A percentile compares a stretch with the other conserved stretches of the same genome.
Conservation (phyloP, 1,140 invertebrate genomes). For the Macrobrachium rosenbergii region DNA sequence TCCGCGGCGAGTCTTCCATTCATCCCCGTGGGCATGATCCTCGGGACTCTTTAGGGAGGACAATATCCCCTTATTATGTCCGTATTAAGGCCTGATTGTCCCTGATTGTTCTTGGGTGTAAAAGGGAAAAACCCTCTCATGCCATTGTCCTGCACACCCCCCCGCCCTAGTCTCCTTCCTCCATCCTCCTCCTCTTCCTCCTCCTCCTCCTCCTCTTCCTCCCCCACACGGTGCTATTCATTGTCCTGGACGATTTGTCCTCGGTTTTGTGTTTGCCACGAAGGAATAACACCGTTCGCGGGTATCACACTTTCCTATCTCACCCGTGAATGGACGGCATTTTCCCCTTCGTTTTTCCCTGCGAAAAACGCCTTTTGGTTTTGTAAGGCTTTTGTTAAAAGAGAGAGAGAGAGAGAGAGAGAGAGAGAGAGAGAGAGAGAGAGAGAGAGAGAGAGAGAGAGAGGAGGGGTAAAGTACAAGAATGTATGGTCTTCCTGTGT, state of each 20-base stretch:
- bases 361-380: constrained; percentile 33
- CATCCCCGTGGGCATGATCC: background rate
- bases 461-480: background rate
- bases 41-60: constrained; percentile 24
- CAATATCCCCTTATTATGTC: constrained; percentile 55
- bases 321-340: constrained; percentile 52
- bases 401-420: background rate
- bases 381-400: background rate
- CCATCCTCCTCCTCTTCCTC: no score
- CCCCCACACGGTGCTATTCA: constrained; percentile 28
- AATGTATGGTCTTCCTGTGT: constrained; percentile 34
- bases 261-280: constrained; percentile 21
- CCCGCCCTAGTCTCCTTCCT: constrained; percentile 7
- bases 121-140: no score
- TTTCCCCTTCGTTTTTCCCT: constrained; percentile 46
- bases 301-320: constrained; percentile 53
- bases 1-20: no score
- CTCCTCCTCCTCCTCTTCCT: background rate
- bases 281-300: constrained; percentile 56
- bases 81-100: constrained; percentile 60
- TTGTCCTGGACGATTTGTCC: constrained; percentile 56
- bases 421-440: background rate
- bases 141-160: no score
- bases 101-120: constrained; percentile 53
- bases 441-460: background rate